Evolutionary conservation across 2,888 invertebrate species (phyloP), one percentile per base, ranked within the genome.

Genomic region (Nymphalis polychloros): DNA sequence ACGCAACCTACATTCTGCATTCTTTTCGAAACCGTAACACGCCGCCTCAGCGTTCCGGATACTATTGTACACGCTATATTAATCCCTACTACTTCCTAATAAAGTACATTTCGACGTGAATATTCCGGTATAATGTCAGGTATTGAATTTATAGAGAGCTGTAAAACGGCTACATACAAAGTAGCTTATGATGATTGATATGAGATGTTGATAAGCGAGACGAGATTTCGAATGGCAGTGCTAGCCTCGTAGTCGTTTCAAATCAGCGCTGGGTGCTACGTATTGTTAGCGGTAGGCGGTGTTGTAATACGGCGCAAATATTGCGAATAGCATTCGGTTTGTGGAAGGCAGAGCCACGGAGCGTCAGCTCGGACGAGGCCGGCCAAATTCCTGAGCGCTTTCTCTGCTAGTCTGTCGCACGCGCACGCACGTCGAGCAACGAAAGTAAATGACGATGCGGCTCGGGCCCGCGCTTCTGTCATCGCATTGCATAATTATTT

Each of bases 11-110:
- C 91, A 92, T 92, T 90, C 89, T 82, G 89, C 90, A 92, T 92
- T 92, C 92, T 92, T 92, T 91, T 88, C 88, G 88, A 90, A 92
- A 91, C 91, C 89, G 92, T 92, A 92, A 89, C 90, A 91, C 87
- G 86, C 88, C 88, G 88, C 84, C 90, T 88, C 87, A 87, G 87
- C 89, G 90, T 88, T 89, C 91, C 91, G 91, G 90, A 90, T 92
- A 87, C 83, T 78, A 77, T 77, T 77, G 82, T 77, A 81, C 88
- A 89, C 76, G 87, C 87, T 76, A 89, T 81, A 86, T 83, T 91
- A 85, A 86, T 82, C 85, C 84, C 82, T 89, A 87, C 83, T 80
- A 77, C 82, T 79, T 80, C 74, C 79, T 72, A 81, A 86, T 90
- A 90, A 89, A 90, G 88, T 79, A 77, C 82, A 87, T 82, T 86